Conservation (phyloP, 2,888 invertebrate species). For the Serripes groenlandicus region DNA sequence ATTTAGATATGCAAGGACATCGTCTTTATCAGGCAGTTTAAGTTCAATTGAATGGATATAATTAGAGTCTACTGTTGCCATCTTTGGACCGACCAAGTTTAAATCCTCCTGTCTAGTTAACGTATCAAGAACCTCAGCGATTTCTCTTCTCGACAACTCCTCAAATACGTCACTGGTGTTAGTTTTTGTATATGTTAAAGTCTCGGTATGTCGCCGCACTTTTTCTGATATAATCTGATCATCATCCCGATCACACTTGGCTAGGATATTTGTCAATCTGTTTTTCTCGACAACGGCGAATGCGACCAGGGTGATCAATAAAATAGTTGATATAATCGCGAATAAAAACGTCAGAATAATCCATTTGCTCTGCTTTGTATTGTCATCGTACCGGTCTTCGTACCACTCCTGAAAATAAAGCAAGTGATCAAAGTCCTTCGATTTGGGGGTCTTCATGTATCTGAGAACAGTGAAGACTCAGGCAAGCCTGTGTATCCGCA, state of each 20-base stretch:
- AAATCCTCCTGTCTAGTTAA: slow-evolving; percentile 68
- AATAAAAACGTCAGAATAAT: slow-evolving; percentile 52
- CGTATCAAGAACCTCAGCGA: slow-evolving; percentile 69
- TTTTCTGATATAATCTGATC: slow-evolving; percentile 1
- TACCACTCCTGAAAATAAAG: slow-evolving; percentile 11
- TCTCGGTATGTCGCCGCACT: slow-evolving; percentile 18
- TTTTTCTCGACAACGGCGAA: slow-evolving; percentile 32
- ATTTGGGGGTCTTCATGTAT: neutral
- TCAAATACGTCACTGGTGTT: slow-evolving; percentile 74
- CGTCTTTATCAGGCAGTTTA: slow-evolving; percentile 72
- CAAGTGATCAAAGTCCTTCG: neutral
- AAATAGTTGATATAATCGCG: slow-evolving; percentile 37
- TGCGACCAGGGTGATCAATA: slow-evolving; percentile 42
- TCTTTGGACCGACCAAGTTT: slow-evolving; percentile 63
- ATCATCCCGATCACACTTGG: neutral
- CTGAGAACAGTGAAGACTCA: too few species aligned
- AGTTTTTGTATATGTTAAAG: slow-evolving; percentile 15
- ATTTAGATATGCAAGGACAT: slow-evolving; percentile 73
- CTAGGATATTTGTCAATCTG: neutral
- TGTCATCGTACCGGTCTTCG: slow-evolving; percentile 1
- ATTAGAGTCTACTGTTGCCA: slow-evolving; percentile 71
- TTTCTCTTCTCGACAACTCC: slow-evolving; percentile 72
- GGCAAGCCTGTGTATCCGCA: too few species aligned
- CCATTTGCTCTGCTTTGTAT: slow-evolving; percentile 36
- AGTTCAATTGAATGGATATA: slow-evolving; percentile 81